Base-by-base conservation (phyloP, 2,113 vertebrate genomes). In the Varanus salvator region DNA sequence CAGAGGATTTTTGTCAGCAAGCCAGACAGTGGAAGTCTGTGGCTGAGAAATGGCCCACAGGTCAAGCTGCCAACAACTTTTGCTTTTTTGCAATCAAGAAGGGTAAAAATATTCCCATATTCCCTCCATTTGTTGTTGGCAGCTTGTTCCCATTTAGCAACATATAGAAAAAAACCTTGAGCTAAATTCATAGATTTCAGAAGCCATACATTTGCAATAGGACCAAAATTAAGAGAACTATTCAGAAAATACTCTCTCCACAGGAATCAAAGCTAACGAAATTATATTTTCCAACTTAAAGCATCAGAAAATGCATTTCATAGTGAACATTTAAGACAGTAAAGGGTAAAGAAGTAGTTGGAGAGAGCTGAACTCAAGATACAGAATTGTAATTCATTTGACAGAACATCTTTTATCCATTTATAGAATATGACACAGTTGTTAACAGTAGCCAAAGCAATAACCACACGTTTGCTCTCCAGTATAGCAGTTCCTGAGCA, bases 241-340 rank as follows among this genome's bases (percentile, higher is more conserved):
- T 86, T 92, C 81, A 80, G 77, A 69, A 68, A 91, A 85, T 66
- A 1, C 88, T 89, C 89, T 89, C 91, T 90, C 50, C 34, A 81
- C 6, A 86, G 88, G 85, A 93, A 93, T 80, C 88, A 86, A 86
- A 92, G 92, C 82, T 78, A 88, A 86, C 91, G 44, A 29, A 29
- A 88, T 89, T 52, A 87, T 1, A 91, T 88, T 92, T 80, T 92
- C 78, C 74, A 94, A 86, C 90, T 92, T 87, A 80, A 93, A 87
- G 74, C 0, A 87, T n/a, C 82, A 74, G 66, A 87, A 57, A 88
- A 94, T 91, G 87, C 90, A n/a, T 84, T 77, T 76, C 85, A 93
- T 80, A 0, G 31, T 78, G 8, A 94, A 86, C 29, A 71, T 71
- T 69, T 80, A 68, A 87, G 64, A 29, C 3, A 69, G 4, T 34